Base-by-base conservation (phyloP, 2,888 invertebrate species). In the Achlya flavicornis region DNA sequence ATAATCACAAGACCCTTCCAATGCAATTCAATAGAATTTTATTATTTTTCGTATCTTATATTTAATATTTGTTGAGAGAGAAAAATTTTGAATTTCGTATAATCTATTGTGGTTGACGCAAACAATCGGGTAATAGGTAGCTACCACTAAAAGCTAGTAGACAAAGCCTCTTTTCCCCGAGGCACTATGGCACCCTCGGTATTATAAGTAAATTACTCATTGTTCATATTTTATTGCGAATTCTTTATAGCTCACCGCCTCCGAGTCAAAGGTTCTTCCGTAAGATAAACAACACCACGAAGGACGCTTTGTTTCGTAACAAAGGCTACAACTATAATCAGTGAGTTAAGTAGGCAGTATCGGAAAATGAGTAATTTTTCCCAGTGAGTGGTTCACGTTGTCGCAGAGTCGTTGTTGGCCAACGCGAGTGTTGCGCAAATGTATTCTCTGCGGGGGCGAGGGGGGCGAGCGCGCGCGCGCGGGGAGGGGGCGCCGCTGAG, bases 381-480 rank as follows among this genome's bases (percentile, higher is more conserved):
- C 81, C 83, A 86, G 83, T 81, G 84, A 87, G 84, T 83, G 85
- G 83, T 83, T 86, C 78, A 77, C 84, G 86, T 83, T 89, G 91
- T 92, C 90, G 91, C 90, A 90, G 86, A 83, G 81, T 88, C 87
- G 90, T 87, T 91, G 92, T 91, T 90, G 91, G 88, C 86, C 89
- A 90, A 85, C 90, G 86, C 91, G 89, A 89, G 88, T 91, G 90
- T 91, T 90, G 92, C 93, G 93, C 92, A 92, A 93, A 93, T 93
- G 93, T 93, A 92, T 92, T 92, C 93, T 92, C 91, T 79, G 85
- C 86, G 91, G 92, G 87, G 86, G 88, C 79, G 83, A 80, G 80
- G 77, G 83, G 73, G 69, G 76, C 73, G 26, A 80, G 81, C 35
- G 35, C 7, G 38, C 38, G 38, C 38, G 41, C 41, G 41, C 41